Evolutionary conservation across 2,888 invertebrate species (phyloP), one percentile per base, ranked within the genome.

Genomic region (Eupithecia tripunctaria): DNA sequence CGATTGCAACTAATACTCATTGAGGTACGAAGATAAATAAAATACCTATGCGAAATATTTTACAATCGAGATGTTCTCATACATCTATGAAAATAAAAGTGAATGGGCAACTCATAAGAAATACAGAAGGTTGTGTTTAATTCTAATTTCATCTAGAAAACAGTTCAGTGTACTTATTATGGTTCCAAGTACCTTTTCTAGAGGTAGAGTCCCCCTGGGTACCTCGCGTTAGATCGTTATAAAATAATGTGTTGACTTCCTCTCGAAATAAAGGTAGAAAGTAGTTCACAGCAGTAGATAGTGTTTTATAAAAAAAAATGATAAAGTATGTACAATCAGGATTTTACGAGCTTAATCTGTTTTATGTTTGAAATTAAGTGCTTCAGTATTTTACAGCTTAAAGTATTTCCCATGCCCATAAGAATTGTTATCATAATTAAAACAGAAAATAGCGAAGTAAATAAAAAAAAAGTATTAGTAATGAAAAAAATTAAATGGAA

Each of bases 1-100:
- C 43, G 32, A 36, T 65, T 47, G 29, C 21, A 64, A 38, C 43
- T 68, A 72, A 72, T 68, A 72, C 68, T 68, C 38, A 38, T 41
- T 43, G 38, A 59, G 59, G 36, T 59, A 27, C 25, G 36, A 21
- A 10, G 59, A 27, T n/a, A 43, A 68, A 21, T 43, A 29, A 41
- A 62, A 67, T 7, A n/a, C n/a, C n/a, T n/a, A 25, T 25, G 10
- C 21, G 25, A 10, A 25, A 12, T 56, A 56, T 56, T 21, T 56
- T 25, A 56, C 56, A 56, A 56, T 56, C 21, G 10, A 56, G 25
- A 25, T 25, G 25, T 25, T 21, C n/a, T 21, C 5, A 6, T 29
- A 5, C 5, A 25, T 1, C 14, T 56, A 56, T 56, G 25, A 25
- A 56, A 56, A 56, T 56, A 56, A 56, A 10, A 51, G n/a, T 21